These are phyloP conservation scores for Haliclystus octoradiatus DNA, from an alignment of 30 jellyfish, hydroid and myxozoan species.

Conservation along the genomic window DNA sequence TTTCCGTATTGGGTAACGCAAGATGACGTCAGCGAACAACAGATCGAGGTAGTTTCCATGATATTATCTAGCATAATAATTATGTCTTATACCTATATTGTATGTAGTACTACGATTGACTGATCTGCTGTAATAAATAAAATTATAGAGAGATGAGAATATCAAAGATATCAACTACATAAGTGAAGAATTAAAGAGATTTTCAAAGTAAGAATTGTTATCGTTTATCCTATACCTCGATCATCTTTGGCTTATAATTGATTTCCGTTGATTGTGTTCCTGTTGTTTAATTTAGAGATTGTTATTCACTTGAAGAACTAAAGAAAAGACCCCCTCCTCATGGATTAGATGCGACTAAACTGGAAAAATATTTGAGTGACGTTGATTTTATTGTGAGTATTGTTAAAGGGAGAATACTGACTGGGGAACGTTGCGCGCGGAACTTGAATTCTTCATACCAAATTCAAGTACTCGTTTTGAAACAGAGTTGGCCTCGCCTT, in stretches of 20 bases:
- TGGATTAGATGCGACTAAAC: constrained; percentile 65
- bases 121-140: too few species aligned
- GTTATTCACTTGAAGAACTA: constrained; percentile 58
- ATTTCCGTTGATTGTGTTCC: not conserved
- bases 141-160: too few species aligned
- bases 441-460: too few species aligned
- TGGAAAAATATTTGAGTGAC: constrained; percentile 65
- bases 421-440: too few species aligned
- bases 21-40: constrained; percentile 85
- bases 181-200: constrained; percentile 25
- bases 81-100: too few species aligned
- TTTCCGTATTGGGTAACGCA: constrained; percentile 95
- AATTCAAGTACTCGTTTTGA: too few species aligned
- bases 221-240: not conserved
- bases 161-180: constrained; percentile 5
- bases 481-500: too few species aligned
- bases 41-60: constrained; percentile 50
- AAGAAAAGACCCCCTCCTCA: constrained; percentile 62
- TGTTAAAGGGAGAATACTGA: not conserved
- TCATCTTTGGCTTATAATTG: not conserved
- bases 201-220: constrained; percentile 25
- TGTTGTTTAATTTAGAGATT: constrained; percentile 40
- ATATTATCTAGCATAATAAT: too few species aligned
- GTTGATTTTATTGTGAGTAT: constrained; percentile 56
- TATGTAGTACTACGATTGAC: too few species aligned